Evolutionary conservation across 2,113 vertebrate species (phyloP).

Genomic region (Nyctibius bracteatus): DNA sequence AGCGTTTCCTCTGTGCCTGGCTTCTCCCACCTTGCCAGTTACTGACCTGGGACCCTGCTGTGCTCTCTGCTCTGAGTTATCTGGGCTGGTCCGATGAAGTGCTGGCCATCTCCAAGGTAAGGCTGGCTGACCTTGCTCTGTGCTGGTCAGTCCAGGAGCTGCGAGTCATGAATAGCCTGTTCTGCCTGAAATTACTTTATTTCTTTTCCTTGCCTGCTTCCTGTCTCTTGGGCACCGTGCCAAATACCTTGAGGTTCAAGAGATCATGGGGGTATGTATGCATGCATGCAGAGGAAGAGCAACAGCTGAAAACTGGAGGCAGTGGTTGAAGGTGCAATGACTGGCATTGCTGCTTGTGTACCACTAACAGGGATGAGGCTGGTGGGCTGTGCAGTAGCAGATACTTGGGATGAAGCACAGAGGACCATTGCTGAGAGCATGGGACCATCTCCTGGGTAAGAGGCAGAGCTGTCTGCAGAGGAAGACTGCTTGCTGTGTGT

Average conservation of each 20-base stretch:
- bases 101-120: neutral
- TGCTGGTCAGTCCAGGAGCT: neutral
- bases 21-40: neutral
- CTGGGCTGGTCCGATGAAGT: neutral
- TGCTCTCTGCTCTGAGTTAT: neutral
- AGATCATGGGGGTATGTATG: rapidly evolving
- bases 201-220: neutral
- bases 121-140: neutral
- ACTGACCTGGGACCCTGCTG: neutral
- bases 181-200: neutral
- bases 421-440: neutral
- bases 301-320: neutral
- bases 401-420: neutral
- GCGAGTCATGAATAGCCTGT: neutral
- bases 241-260: neutral
- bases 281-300: neutral
- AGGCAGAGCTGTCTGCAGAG: neutral
- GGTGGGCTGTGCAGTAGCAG: neutral
- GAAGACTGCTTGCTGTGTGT: neutral
- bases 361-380: neutral
- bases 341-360: neutral
- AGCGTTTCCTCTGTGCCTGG: neutral
- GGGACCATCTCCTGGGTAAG: neutral
- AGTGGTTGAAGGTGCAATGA: neutral
- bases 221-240: neutral